phyloP scores from a whole-genome alignment of 2,888 invertebrate genomes.

The Apamea anceps region DNA sequence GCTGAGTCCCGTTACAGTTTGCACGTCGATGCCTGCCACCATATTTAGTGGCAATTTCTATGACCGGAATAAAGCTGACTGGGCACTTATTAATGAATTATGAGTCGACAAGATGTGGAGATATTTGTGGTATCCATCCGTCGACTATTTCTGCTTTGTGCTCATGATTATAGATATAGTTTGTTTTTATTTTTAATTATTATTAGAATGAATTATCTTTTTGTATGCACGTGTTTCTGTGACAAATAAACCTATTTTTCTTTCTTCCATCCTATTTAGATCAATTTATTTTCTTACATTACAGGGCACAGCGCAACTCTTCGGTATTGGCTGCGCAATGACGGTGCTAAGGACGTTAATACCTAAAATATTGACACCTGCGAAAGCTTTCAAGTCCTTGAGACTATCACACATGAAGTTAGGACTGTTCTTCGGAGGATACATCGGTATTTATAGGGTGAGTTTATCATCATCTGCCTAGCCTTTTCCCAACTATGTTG shows the following conservation, averaged over 20 bases:
- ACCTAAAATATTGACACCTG: conserved; percentile 83
- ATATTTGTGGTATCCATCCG: background rate
- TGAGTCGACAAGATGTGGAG: background rate
- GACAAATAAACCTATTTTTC: no score
- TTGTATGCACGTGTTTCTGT: no score
- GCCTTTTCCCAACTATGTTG: no score
- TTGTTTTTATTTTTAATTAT: no score
- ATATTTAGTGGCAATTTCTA: no score
- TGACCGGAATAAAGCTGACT: background rate
- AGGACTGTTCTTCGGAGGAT: conserved; percentile 88
- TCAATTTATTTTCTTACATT: conserved; percentile 25
- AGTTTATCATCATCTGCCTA: no score
- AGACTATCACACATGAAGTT: conserved; percentile 84
- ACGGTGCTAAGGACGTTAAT: conserved; percentile 84
- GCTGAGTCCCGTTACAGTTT: no score
- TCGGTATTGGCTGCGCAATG: conserved; percentile 87
- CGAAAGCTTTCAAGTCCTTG: conserved; percentile 83
- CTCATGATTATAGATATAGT: no score
- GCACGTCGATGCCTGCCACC: no score
- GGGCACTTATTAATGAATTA: background rate
- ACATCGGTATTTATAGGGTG: conserved; percentile 89
- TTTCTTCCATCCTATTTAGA: background rate
- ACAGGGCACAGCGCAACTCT: conserved; percentile 86
- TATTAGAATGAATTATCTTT: no score
- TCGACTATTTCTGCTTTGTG: no score